Evolutionary conservation across 2,113 vertebrate species (phyloP), one percentile per base, ranked within the genome.

Genomic region (Scopus umbretta): DNA sequence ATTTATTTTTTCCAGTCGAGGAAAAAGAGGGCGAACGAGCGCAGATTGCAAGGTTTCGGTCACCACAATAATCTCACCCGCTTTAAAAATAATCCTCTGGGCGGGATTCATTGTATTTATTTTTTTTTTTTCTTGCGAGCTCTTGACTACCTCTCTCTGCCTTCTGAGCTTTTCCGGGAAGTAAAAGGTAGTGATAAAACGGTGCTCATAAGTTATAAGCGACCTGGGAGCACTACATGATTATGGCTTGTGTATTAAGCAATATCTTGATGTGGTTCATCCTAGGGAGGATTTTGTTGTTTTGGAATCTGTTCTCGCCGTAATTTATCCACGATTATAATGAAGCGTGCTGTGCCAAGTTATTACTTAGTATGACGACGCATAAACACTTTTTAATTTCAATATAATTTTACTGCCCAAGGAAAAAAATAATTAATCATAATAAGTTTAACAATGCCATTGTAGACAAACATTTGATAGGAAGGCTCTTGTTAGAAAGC

Each of bases 321-420:
- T 95, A 88, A 94, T 93, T 89, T 92, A 89, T 32, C 80, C 71
- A 63, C 79, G 13, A 94, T 94, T 85, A 93, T 85, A 96, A 94
- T 90, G 63, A 82, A 94, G 82, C 12, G 4, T 18, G 65, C 84
- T 50, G 74, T 94, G 97, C 94, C 93, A 97, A 96, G 91, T 88
- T 96, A 87, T 94, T 97, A 92, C 90, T 96, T 95, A 94, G 62
- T 82, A 91, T 95, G 94, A 95, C 84, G 40, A 90, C n/a, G 63
- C 50, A 91, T 82, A 96, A 88, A 82, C 79, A 74, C 70, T 62
- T 92, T 86, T 95, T 81, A 74, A 97, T 97, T 96, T 96, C 80
- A 78, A 20, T 65, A 56, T 86, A 80, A 88, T 90, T 91, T 92
- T 91, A 95, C 43, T 55, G 79, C 85, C 67, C 89, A 83, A 84